Evolutionary conservation across 2,113 vertebrate genomes (phyloP).

Genomic region (Narcine bancroftii): DNA sequence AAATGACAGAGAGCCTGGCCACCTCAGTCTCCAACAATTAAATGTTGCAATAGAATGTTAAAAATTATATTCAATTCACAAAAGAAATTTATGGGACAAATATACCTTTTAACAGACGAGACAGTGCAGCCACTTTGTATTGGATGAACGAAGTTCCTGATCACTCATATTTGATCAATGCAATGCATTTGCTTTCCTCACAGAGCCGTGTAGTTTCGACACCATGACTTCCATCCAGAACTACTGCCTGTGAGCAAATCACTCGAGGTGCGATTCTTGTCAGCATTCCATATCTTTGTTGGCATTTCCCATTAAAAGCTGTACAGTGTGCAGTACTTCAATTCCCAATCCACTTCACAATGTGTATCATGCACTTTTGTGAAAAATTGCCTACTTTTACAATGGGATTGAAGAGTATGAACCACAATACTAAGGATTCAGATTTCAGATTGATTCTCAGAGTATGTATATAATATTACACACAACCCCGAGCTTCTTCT

Average conservation of each 20-base stretch:
- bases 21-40: not conserved
- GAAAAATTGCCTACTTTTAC: constrained; percentile 19
- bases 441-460: no score
- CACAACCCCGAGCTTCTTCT: no score
- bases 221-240: not conserved
- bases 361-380: constrained; percentile 14
- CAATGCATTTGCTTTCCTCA: not conserved
- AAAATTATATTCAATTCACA: not conserved
- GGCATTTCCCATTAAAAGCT: constrained; percentile 18
- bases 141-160: not conserved
- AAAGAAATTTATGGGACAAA: not conserved
- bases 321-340: constrained; percentile 1
- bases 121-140: not conserved
- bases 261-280: not conserved
- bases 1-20: not conserved
- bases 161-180: not conserved
- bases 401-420: constrained; percentile 19
- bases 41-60: not conserved
- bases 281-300: constrained; percentile 19
- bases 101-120: not conserved
- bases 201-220: not conserved
- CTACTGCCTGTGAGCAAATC: constrained; percentile 8
- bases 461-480: no score
- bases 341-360: constrained; percentile 25
- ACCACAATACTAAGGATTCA: constrained; percentile 29